Conservation (phyloP, 1,140 invertebrate genomes). For the Drosophila carrolli region DNA sequence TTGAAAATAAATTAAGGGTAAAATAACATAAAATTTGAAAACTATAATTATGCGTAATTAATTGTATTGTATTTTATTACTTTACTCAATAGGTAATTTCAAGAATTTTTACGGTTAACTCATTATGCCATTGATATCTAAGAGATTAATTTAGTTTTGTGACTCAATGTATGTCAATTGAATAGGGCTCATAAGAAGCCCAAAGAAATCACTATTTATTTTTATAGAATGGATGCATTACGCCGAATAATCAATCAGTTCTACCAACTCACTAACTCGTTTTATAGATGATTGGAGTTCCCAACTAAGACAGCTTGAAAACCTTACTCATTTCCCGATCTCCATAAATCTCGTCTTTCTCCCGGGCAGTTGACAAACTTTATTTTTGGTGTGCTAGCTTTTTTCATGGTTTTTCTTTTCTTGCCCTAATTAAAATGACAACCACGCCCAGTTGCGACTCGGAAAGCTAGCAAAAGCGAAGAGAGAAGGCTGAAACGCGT, state of each 20-base stretch:
- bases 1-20: too few species aligned
- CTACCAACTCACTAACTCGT: constrained; percentile 1
- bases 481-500: constrained; percentile 27
- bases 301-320: neutral
- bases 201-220: neutral
- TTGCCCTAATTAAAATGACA: constrained; percentile 71
- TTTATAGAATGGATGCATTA: neutral
- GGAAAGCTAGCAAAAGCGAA: constrained; percentile 16
- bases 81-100: too few species aligned
- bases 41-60: too few species aligned
- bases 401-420: constrained; percentile 20
- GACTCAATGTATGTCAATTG: neutral
- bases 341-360: constrained; percentile 31
- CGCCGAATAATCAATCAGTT: constrained; percentile 27
- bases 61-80: too few species aligned
- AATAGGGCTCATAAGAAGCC: neutral
- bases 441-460: constrained; percentile 40
- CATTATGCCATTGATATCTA: too few species aligned
- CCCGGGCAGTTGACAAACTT: constrained; percentile 13
- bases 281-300: constrained; percentile 35
- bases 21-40: too few species aligned
- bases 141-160: too few species aligned
- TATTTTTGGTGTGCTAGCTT: neutral
- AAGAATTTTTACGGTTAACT: too few species aligned
- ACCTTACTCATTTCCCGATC: neutral